Evolutionary conservation across 2,113 vertebrate species (phyloP), one percentile per base, ranked within the genome.

Genomic region (Notiomystis cincta): DNA sequence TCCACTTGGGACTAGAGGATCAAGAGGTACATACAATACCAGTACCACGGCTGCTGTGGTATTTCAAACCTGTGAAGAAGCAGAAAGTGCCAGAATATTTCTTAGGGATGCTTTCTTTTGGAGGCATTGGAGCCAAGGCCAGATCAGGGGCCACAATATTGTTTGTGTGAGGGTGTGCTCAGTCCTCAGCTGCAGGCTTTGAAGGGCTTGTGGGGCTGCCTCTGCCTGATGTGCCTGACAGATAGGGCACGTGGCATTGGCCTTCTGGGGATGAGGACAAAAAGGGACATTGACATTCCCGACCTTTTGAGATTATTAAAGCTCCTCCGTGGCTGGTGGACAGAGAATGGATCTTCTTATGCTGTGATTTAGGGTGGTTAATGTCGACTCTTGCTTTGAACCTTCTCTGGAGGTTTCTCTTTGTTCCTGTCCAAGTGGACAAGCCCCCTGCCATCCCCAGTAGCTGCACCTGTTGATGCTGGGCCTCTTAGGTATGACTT

Each of bases 151-250:
- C 31, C 31, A 15, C 38, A 58, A 31, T 4, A 7, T 25, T 38
- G 18, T 62, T 30, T 17, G 1, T 69, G 1, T 62, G 2, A 2
- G n/a, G 12, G 1, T 38, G 10, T 4, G 1, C 62, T 88, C 38
- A 8, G 18, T 47, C 30, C 17, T 42, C 21, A 42, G 18, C 44
- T 90, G 25, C 16, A 44, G 45, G 30, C 4, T n/a, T n/a, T n/a
- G 5, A 13, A 57, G 28, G 45, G 20, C 38, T 76, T 22, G 42
- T 45, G 58, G 30, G 42, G 35, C 38, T 67, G 44, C 18, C 25
- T 14, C 22, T 75, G 79, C 38, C 21, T 60, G 50, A 31, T 65
- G 42, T 2, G 4, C n/a, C 54, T 57, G 61, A 54, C 38, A 66
- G 51, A 71, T 3, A 53, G 30, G 16, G 38, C 42, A 38, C 22